Evolutionary conservation across 2,113 vertebrate species (phyloP).

Genomic region (Syngnathoides biaculeatus): DNA sequence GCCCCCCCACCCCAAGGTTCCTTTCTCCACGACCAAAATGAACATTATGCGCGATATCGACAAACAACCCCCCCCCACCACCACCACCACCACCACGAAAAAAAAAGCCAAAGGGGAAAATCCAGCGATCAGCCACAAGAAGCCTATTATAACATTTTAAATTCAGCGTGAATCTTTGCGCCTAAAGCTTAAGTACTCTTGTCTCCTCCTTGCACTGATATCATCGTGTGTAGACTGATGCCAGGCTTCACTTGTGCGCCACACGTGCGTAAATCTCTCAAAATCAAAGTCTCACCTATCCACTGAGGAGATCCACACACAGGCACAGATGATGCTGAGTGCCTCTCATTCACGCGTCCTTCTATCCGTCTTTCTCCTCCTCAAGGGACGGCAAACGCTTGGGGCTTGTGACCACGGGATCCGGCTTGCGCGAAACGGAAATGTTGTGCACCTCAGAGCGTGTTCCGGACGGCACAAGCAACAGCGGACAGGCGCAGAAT

Average conservation of each 20-base stretch:
- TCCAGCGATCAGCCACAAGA: slow-evolving; percentile 39
- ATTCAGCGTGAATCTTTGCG: slow-evolving; percentile 11
- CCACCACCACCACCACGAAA: no score
- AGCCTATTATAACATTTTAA: slow-evolving; percentile 16
- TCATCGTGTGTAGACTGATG: slow-evolving; percentile 30
- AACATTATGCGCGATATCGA: slow-evolving; percentile 12
- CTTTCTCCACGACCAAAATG: slow-evolving; percentile 25
- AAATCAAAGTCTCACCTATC: slow-evolving; percentile 35
- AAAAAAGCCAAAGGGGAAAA: slow-evolving; percentile 2
- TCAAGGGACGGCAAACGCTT: slow-evolving; percentile 9
- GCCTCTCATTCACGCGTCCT: slow-evolving; percentile 21
- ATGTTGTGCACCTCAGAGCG: neutral
- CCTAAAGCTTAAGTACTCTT: slow-evolving; percentile 23
- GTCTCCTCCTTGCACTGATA: slow-evolving; percentile 24
- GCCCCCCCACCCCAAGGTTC: slow-evolving; percentile 15
- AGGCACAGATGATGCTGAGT: slow-evolving; percentile 3
- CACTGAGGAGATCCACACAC: slow-evolving; percentile 39
- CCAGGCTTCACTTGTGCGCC: slow-evolving; percentile 45
- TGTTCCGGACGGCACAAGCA: slow-evolving; percentile 20
- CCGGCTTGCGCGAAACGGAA: slow-evolving; percentile 33
- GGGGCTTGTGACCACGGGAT: slow-evolving; percentile 16
- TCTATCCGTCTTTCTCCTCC: slow-evolving; percentile 6
- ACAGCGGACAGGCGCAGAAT: slow-evolving; percentile 42
- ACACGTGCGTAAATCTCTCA: slow-evolving; percentile 43
- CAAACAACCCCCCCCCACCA: slow-evolving; percentile 15